Percentiles rank a stretch among this genome's conserved stretches.
phyloP scores from a whole-genome alignment of 2,797 vertebrate genomes.

The Hozukius guyotensis region DNA sequence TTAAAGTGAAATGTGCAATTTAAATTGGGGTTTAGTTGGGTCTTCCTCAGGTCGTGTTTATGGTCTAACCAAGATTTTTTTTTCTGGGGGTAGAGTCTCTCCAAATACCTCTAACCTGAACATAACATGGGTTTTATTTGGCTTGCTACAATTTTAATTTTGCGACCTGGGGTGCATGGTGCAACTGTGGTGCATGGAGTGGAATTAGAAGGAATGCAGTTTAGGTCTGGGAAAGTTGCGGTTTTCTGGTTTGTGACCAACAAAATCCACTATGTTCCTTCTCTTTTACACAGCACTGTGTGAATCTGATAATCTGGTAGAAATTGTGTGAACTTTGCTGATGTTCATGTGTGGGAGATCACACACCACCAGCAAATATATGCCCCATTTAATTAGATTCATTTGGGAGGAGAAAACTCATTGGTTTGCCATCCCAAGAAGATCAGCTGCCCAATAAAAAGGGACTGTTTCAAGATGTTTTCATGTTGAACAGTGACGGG shows the following conservation, averaged over 20 bases:
- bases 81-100: not conserved
- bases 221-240: not conserved
- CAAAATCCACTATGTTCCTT: not conserved
- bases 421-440: not conserved
- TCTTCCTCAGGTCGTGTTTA: not conserved
- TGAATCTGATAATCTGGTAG: not conserved
- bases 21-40: not conserved
- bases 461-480: not conserved
- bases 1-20: not conserved
- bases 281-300: not conserved
- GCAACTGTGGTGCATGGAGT: not conserved
- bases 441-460: not conserved
- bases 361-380: not conserved
- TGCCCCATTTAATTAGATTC: not conserved
- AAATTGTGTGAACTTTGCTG: not conserved
- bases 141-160: slow-evolving; percentile 14
- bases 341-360: not conserved
- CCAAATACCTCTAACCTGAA: not conserved
- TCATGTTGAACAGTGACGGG: not conserved
- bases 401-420: not conserved
- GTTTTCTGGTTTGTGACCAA: not conserved
- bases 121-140: slow-evolving; percentile 25
- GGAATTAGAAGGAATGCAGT: slow-evolving; percentile 9
- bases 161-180: not conserved
- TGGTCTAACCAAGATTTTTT: not conserved